phyloP scores from a whole-genome alignment of 2,888 invertebrate species.

The Pachymerium ferrugineum region DNA sequence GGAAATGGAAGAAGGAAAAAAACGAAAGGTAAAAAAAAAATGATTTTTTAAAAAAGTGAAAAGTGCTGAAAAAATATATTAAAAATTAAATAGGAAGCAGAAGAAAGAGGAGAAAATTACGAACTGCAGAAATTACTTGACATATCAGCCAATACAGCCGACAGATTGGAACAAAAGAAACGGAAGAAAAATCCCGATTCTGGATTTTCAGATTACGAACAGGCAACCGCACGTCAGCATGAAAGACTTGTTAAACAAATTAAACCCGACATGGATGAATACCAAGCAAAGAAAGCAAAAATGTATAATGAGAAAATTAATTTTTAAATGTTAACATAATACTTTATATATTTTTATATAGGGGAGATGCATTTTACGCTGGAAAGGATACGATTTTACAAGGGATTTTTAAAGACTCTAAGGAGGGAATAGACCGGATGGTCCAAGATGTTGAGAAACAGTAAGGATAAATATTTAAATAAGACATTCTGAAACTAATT shows the following conservation, averaged over 20 bases:
- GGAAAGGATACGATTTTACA: conserved; percentile 84
- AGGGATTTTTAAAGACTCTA: conserved; percentile 80
- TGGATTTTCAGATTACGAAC: conserved; percentile 72
- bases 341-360: not conserved
- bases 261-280: conserved; percentile 77
- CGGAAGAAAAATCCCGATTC: conserved; percentile 85
- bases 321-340: not conserved
- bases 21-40: conserved; percentile 54
- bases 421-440: conserved; percentile 85
- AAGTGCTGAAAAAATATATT: not conserved
- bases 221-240: conserved; percentile 67
- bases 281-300: conserved; percentile 72
- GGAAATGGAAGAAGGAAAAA: conserved; percentile 82
- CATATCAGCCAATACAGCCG: conserved; percentile 85
- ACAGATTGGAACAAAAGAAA: conserved; percentile 66
- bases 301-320: conserved; percentile 47
- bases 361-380: conserved; percentile 90
- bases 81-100: conserved; percentile 41
- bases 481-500: not conserved
- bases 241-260: conserved; percentile 70
- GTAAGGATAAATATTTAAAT: not conserved
- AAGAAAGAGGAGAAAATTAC: conserved; percentile 71
- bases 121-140: conserved; percentile 80
- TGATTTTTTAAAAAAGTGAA: not conserved
- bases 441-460: conserved; percentile 90